These are phyloP conservation scores for Charina bottae DNA, from an alignment of 2,113 vertebrate genomes.

Conservation along the genomic window DNA sequence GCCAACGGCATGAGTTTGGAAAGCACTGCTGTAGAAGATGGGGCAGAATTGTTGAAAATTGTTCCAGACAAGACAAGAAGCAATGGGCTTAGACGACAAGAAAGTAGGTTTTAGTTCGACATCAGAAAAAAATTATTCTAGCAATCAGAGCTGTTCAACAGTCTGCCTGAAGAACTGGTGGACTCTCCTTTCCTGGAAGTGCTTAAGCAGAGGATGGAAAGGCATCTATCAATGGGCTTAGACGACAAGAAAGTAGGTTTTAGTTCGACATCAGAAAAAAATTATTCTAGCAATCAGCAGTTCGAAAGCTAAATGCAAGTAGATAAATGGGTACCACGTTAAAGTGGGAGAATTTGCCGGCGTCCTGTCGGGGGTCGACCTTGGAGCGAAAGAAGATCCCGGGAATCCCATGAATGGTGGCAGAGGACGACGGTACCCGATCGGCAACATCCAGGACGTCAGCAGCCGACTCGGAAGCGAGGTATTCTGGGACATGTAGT, in stretches of 20 bases:
- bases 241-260: neutral
- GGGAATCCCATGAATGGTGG: no score
- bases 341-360: no score
- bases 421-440: no score
- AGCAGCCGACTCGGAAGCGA: no score
- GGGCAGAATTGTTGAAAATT: neutral
- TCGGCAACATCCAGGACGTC: no score
- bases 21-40: neutral
- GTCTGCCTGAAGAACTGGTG: neutral
- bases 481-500: no score
- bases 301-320: no score
- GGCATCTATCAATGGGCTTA: neutral
- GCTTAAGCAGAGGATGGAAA: neutral
- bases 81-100: neutral
- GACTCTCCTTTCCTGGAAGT: neutral
- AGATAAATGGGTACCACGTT: no score
- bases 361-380: no score
- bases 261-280: neutral
- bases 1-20: no score
- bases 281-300: neutral
- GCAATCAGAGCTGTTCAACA: neutral
- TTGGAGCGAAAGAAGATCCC: no score
- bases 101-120: neutral
- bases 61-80: neutral
- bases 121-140: neutral